These are phyloP conservation scores for Melanophora roralis DNA, from an alignment of 2,888 invertebrate genomes.

Conservation along the genomic window DNA sequence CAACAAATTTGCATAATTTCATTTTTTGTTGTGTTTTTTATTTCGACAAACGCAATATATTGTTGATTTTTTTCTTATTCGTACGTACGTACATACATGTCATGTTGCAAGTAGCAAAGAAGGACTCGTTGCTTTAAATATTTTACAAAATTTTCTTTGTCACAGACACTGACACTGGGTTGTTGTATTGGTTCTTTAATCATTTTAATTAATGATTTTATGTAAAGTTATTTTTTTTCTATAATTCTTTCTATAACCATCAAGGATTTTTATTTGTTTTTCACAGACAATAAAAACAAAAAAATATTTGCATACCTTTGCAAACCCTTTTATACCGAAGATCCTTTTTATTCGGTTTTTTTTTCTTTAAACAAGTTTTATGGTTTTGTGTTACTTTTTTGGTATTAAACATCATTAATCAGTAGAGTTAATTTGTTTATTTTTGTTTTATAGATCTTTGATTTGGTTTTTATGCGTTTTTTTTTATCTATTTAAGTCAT, in stretches of 20 bases:
- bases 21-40: conserved; percentile 19
- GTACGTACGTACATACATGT: conserved; percentile 7
- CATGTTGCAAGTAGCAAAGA: neutral
- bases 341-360: neutral
- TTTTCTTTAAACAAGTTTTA: conserved; percentile 42
- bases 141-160: conserved; percentile 39
- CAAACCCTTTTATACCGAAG: conserved; percentile 59
- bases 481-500: conserved; percentile 69
- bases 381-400: conserved; percentile 29
- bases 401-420: conserved; percentile 60
- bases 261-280: conserved; percentile 34
- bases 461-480: conserved; percentile 52
- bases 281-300: conserved; percentile 28
- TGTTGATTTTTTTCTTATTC: conserved; percentile 39
- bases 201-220: conserved; percentile 73
- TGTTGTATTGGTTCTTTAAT: conserved; percentile 41
- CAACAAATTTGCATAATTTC: conserved; percentile 64
- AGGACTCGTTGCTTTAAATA: conserved; percentile 59
- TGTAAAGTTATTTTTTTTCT: conserved; percentile 65
- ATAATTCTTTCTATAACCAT: neutral
- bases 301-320: conserved; percentile 59
- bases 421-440: conserved; percentile 63
- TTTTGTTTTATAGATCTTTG: conserved; percentile 56
- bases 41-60: conserved; percentile 51
- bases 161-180: too few relatives aligned